Percentiles rank a stretch among this genome's conserved stretches.
phyloP scores from a whole-genome alignment of 2,888 invertebrate species.

The Phyto melanocephala region DNA sequence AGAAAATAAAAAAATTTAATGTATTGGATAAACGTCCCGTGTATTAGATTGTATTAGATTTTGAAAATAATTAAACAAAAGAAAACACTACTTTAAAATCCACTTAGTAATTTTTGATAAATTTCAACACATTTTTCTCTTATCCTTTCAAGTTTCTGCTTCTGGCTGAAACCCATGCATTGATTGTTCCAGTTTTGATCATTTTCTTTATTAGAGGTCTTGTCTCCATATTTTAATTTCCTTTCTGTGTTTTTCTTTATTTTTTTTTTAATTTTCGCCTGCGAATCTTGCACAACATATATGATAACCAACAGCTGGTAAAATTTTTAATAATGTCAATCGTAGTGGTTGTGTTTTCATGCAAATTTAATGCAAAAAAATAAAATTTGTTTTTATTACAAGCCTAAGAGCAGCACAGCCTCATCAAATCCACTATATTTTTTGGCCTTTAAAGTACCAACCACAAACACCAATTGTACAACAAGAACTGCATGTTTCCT shows the following conservation, averaged over 20 bases:
- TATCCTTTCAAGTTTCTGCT: too few relatives aligned
- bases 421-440: conserved; percentile 20
- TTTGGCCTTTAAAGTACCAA: conserved; percentile 1
- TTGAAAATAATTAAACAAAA: too few relatives aligned
- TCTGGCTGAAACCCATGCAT: too few relatives aligned
- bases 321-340: conserved; percentile 15
- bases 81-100: too few relatives aligned
- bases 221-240: neutral
- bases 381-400: neutral
- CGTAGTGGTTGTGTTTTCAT: conserved; percentile 7
- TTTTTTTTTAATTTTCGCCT: conserved; percentile 1
- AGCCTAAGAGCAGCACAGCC: neutral
- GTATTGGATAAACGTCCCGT: too few relatives aligned
- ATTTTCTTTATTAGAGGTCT: neutral
- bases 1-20: too few relatives aligned
- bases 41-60: too few relatives aligned
- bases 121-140: too few relatives aligned
- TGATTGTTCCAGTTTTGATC: neutral
- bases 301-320: conserved; percentile 24
- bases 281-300: neutral
- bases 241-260: neutral
- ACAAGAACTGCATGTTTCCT: neutral
- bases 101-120: too few relatives aligned
- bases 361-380: conserved; percentile 39
- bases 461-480: conserved; percentile 1